Evolutionary conservation across 2,113 vertebrate species (phyloP).

Genomic region (Puma concolor): DNA sequence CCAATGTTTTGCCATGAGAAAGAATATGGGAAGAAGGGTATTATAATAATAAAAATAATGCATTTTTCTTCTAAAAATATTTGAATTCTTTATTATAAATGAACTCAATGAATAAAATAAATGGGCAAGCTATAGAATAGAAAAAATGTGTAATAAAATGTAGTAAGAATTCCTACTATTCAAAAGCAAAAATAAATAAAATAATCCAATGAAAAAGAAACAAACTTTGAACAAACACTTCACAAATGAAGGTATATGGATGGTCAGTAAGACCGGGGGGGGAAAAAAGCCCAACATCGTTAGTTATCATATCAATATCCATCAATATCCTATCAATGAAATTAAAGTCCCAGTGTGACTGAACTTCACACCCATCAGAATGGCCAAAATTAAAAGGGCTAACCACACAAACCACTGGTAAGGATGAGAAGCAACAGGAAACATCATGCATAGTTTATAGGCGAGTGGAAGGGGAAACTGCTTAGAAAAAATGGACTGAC

Average conservation of each 20-base stretch:
- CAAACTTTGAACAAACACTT: background rate
- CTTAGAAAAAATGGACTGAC: background rate
- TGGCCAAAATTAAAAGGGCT: background rate
- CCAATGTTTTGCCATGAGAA: conserved; percentile 69
- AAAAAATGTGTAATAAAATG: background rate
- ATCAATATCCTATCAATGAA: no score
- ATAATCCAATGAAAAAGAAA: background rate
- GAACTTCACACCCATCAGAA: background rate
- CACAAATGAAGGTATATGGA: background rate
- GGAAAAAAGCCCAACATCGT: fast-evolving
- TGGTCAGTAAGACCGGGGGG: background rate
- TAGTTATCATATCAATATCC: background rate
- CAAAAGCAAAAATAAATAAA: background rate
- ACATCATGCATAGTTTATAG: no score
- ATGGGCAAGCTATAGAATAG: background rate
- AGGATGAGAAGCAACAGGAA: background rate
- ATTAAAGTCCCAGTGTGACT: background rate
- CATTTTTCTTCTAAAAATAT: conserved; percentile 45
- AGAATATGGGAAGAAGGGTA: conserved; percentile 58
- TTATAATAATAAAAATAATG: conserved; percentile 67
- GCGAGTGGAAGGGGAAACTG: background rate
- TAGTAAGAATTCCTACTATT: background rate
- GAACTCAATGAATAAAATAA: background rate
- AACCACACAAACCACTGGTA: background rate
- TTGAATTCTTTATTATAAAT: background rate